Evolutionary conservation across 2,797 vertebrate species (phyloP).

Genomic region (Enteromius anoplus): DNA sequence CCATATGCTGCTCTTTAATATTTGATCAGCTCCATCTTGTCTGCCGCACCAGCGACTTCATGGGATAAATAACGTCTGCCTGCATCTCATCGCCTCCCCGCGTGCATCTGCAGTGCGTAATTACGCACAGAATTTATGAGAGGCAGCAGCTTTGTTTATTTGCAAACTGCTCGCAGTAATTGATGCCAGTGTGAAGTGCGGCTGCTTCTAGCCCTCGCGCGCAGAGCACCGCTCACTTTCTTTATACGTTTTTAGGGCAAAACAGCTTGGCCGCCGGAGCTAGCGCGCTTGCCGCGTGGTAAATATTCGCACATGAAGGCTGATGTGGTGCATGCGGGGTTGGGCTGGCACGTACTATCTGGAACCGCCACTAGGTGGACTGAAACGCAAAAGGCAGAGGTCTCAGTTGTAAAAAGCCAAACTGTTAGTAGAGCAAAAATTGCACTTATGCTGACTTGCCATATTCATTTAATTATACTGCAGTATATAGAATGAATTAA

Average conservation of each 20-base stretch:
- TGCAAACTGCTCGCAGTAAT: constrained; percentile 78
- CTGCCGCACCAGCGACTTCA: constrained; percentile 82
- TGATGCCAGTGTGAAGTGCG: constrained; percentile 69
- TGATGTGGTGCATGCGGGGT: not conserved
- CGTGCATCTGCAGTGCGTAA: constrained; percentile 85
- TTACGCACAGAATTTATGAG: constrained; percentile 85
- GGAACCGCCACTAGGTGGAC: not conserved
- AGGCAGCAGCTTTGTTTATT: constrained; percentile 78
- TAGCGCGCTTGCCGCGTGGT: not conserved
- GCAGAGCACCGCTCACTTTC: constrained; percentile 14
- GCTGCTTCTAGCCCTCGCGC: constrained; percentile 16
- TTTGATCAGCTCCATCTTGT: constrained; percentile 87
- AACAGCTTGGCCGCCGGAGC: constrained; percentile 20
- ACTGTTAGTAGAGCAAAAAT: not conserved
- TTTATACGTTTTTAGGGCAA: constrained; percentile 17
- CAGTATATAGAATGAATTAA: not conserved
- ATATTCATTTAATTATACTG: not conserved
- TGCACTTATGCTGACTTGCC: not conserved
- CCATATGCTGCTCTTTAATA: constrained; percentile 87
- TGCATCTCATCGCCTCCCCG: constrained; percentile 68
- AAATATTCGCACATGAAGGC: constrained; percentile 11
- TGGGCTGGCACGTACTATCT: not conserved
- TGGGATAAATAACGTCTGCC: constrained; percentile 87
- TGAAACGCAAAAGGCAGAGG: not conserved
- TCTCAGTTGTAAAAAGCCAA: not conserved